Base-by-base conservation (phyloP, 2,797 vertebrate species). In the Ispidina picta region DNA sequence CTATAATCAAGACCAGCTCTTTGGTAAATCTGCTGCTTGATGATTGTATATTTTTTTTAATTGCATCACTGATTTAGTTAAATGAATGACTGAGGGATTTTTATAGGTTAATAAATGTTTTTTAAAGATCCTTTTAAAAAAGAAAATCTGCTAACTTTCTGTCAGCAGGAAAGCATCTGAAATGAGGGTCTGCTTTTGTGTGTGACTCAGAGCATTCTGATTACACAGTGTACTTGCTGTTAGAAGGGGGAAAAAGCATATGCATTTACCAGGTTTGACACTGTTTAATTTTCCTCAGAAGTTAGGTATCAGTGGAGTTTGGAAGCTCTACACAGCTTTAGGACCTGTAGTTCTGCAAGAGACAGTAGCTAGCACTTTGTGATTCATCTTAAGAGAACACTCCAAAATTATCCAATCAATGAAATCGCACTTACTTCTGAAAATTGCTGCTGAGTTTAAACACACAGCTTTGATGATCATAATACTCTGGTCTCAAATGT, bases 1-100 rank as follows among this genome's bases (percentile, higher is more conserved):
- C 99, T 91, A 99, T 99, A 89, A 98, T 99, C 96, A 99, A 99
- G 96, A 98, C 98, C 63, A 99, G 98, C 97, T 98, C 99, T 70
- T 97, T 99, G 98, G 99, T 99, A 98, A 98, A 97, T 94, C 73
- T 86, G 33, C 71, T 49, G 33, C 31, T 55, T 49, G 15, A 29
- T 65, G 65, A 21, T 19, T 39, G 28, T 54, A 4, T 18, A n/a
- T 20, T 54, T 69, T 71, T 41, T 37, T 80, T 43, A 59, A 21
- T 70, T 66, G 29, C 16, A 52, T 49, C 25, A 35, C 39, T 48
- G 71, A 55, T 76, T 44, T 62, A 60, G 18, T 73, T 22, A 93
- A 77, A 43, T 35, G 44, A 81, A 86, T 39, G 71, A 66, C 55
- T 52, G 82, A 85, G 78, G 88, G 6, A 31, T 69, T 83, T 84